Percentiles rank a stretch among this genome's conserved stretches.
phyloP scores from a whole-genome alignment of 2,888 invertebrate species.

The Eilema depressum region DNA sequence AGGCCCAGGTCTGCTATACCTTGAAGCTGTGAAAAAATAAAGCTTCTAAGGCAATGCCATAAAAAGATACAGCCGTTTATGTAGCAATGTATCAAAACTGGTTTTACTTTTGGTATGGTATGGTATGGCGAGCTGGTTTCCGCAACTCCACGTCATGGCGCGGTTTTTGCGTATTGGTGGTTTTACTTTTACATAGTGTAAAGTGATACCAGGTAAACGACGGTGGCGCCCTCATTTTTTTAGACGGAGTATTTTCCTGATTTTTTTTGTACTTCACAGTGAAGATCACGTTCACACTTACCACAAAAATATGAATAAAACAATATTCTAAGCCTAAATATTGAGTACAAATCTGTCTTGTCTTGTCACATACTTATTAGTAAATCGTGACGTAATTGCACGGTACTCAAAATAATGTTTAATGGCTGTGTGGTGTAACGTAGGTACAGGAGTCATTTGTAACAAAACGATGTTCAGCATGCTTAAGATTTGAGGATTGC shows the following conservation, averaged over 20 bases:
- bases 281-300: not conserved
- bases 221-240: not conserved
- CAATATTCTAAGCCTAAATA: not conserved
- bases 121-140: no score
- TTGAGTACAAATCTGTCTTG: not conserved
- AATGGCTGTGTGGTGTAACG: not conserved
- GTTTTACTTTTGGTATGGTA: no score
- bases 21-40: no score
- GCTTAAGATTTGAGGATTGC: not conserved
- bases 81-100: not conserved
- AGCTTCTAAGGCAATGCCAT: no score
- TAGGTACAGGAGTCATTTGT: conserved; percentile 1
- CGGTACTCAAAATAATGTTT: not conserved
- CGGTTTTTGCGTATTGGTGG: no score
- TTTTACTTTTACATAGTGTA: not conserved
- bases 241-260: not conserved
- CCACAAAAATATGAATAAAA: not conserved
- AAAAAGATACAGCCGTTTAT: no score
- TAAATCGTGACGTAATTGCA: no score
- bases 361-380: not conserved
- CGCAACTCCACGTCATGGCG: no score
- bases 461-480: not conserved
- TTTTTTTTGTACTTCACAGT: not conserved
- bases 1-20: no score
- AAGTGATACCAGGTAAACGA: not conserved